These are phyloP conservation scores for Entosphenus tridentatus DNA, from an alignment of 2,113 vertebrate species.

Conservation along the genomic window DNA sequence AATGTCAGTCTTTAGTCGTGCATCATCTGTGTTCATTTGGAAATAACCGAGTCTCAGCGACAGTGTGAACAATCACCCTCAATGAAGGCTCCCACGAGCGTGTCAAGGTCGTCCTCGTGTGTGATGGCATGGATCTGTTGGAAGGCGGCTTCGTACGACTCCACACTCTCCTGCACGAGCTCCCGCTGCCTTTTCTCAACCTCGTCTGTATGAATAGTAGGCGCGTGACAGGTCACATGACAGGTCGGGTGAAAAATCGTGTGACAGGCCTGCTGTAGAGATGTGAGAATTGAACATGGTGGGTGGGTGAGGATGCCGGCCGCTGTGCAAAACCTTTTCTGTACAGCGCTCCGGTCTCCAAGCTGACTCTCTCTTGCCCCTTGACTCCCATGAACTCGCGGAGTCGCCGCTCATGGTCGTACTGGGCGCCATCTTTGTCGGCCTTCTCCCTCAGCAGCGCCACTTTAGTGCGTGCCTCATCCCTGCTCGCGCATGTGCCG, in stretches of 20 bases:
- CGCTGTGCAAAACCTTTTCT: too few relatives aligned
- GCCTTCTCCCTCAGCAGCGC: conserved; percentile 34
- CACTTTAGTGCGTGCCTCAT: conserved; percentile 41
- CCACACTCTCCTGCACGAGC: conserved; percentile 22
- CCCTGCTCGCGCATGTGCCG: conserved; percentile 16
- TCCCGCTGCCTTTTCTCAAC: conserved; percentile 17
- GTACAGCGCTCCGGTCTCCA: conserved; percentile 9
- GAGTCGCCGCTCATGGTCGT: conserved; percentile 31
- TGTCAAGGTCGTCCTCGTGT: conserved; percentile 29
- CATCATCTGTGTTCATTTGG: too few relatives aligned
- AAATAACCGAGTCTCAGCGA: too few relatives aligned
- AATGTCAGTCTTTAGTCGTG: too few relatives aligned
- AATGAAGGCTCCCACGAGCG: conserved; percentile 31
- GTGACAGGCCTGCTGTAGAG: too few relatives aligned
- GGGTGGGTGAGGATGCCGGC: too few relatives aligned
- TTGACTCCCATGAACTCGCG: conserved; percentile 43
- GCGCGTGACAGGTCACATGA: too few relatives aligned
- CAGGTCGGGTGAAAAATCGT: too few relatives aligned
- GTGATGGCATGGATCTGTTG: conserved; percentile 25
- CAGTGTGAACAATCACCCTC: conserved; percentile 21
- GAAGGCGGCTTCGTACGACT: conserved; percentile 27
- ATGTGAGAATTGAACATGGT: too few relatives aligned
- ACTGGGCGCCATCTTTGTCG: conserved; percentile 34
- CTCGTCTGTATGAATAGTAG: conserved; percentile 11
- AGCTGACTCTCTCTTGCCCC: conserved; percentile 22